Conservation (phyloP, 2,797 vertebrate species). For the Pogonophryne albipinna region DNA sequence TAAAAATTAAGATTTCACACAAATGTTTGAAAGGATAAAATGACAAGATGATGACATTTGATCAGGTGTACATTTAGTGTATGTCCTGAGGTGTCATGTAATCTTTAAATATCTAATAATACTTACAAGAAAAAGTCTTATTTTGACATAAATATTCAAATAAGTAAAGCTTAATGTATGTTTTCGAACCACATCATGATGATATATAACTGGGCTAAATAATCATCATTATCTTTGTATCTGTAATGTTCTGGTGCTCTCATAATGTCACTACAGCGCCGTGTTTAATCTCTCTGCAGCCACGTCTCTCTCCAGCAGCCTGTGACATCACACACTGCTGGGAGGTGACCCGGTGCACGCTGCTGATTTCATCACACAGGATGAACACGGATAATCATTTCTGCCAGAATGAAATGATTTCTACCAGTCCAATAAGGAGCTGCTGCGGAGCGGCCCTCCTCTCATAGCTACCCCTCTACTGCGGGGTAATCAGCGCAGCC, state of each 20-base stretch:
- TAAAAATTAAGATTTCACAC: no score
- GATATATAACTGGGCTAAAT: not conserved
- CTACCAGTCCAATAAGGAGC: not conserved
- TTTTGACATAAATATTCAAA: not conserved
- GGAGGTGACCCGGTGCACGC: not conserved
- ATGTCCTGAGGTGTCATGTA: no score
- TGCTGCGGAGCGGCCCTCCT: not conserved
- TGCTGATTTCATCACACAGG: not conserved
- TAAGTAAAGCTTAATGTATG: not conserved
- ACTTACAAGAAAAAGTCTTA: not conserved
- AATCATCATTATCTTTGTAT: no score
- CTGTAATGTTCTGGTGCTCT: not conserved
- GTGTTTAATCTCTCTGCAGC: not conserved
- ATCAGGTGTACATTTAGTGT: no score
- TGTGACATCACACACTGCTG: not conserved
- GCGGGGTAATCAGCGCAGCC: slow-evolving; percentile 3
- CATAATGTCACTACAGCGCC: not conserved
- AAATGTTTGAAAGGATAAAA: no score
- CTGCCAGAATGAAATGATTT: slow-evolving; percentile 8
- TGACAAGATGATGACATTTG: no score
- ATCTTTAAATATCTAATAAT: not conserved
- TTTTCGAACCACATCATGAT: not conserved
- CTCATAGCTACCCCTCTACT: not conserved
- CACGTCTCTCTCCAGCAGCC: not conserved
- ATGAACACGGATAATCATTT: slow-evolving; percentile 1